phyloP scores from a whole-genome alignment of 2,113 vertebrate species.

The Neolamprologus sp. region DNA sequence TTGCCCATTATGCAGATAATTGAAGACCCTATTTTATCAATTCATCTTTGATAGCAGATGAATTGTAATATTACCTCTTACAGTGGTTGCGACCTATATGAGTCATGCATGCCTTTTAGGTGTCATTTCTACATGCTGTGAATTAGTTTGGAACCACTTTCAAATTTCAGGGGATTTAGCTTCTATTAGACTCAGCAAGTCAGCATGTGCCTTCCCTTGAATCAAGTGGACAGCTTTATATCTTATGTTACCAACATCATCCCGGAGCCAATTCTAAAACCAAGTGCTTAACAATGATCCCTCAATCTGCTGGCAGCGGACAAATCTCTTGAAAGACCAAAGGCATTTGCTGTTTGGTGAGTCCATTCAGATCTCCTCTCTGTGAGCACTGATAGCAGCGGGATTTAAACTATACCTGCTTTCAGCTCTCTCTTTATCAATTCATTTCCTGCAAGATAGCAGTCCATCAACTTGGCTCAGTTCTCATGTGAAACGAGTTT shows the following conservation, averaged over 20 bases:
- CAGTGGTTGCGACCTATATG: not conserved
- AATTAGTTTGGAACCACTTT: not conserved
- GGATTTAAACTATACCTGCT: not conserved
- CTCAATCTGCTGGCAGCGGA: constrained; percentile 4
- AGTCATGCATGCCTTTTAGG: not conserved
- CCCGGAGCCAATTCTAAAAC: not conserved
- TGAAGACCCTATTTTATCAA: not conserved
- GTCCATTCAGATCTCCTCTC: not conserved
- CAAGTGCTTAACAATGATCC: constrained; percentile 10
- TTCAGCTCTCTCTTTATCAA: constrained; percentile 4
- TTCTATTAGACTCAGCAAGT: not conserved
- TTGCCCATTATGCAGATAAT: not conserved
- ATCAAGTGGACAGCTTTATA: not conserved
- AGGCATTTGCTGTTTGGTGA: constrained; percentile 2
- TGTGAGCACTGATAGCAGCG: not conserved
- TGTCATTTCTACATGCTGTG: not conserved
- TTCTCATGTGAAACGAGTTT: not conserved
- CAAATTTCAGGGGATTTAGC: not conserved
- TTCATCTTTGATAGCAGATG: not conserved
- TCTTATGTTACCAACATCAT: not conserved
- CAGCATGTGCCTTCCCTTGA: not conserved
- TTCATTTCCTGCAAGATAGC: not conserved
- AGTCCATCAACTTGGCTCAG: constrained; percentile 12
- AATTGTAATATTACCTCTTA: not conserved
- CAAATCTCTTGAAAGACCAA: constrained; percentile 3